These are phyloP conservation scores for Marmota flaviventris DNA, from an alignment of 2,113 vertebrate genomes.

Conservation along the genomic window DNA sequence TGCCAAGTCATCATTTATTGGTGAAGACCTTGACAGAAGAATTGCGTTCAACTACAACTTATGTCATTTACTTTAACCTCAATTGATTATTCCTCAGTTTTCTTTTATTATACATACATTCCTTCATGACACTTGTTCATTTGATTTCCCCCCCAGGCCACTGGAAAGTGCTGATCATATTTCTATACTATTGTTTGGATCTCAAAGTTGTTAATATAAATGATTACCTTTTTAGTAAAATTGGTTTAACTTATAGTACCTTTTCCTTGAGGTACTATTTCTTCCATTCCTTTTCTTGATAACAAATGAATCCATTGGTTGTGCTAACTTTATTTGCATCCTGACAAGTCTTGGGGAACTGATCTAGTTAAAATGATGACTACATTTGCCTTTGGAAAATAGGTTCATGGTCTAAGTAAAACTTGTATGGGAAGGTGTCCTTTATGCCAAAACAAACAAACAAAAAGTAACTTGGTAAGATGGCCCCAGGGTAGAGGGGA, in stretches of 20 bases:
- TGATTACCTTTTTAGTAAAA: constrained; percentile 48
- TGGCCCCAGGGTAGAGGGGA: constrained; percentile 49
- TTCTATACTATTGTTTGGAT: constrained; percentile 46
- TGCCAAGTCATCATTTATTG: rapidly evolving
- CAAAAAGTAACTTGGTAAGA: constrained; percentile 22
- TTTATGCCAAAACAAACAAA: constrained; percentile 50
- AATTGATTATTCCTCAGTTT: constrained; percentile 25
- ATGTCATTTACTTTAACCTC: constrained; percentile 65
- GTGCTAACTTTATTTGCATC: constrained; percentile 29
- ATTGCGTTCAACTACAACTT: constrained; percentile 43
- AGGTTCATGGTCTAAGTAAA: constrained; percentile 43
- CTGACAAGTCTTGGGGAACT: constrained; percentile 19
- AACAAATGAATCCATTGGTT: neutral
- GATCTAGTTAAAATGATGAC: constrained; percentile 26
- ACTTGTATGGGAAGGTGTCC: constrained; percentile 4
- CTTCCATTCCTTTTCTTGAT: neutral
- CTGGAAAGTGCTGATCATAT: neutral
- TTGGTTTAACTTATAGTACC: constrained; percentile 22
- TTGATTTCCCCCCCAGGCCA: neutral
- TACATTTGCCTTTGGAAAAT: constrained; percentile 58
- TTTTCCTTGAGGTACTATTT: constrained; percentile 13
- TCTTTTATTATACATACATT: constrained; percentile 61
- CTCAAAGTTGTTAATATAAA: neutral
- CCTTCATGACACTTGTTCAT: neutral
- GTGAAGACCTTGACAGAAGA: neutral